Evolutionary conservation across 2,888 invertebrate genomes (phyloP).

Genomic region (Eupithecia tripunctaria): DNA sequence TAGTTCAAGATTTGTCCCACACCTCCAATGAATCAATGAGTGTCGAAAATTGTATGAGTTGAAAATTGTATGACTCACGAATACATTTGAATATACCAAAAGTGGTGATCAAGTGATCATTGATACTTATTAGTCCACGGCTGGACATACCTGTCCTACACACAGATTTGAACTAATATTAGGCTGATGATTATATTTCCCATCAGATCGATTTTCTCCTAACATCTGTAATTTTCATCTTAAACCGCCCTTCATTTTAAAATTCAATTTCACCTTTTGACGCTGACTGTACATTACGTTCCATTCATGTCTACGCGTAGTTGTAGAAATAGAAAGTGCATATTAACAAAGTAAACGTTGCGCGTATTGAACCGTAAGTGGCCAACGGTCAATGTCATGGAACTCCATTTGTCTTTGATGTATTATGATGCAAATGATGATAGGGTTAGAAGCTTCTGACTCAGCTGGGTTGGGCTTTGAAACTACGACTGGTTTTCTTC

Average conservation of each 20-base stretch:
- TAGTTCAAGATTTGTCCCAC: too few relatives aligned
- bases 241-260: neutral
- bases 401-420: constrained; percentile 15
- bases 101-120: too few relatives aligned
- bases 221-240: neutral
- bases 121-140: too few relatives aligned
- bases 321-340: constrained; percentile 43
- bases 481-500: neutral
- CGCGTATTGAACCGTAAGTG: constrained; percentile 22
- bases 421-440: constrained; percentile 9
- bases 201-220: too few relatives aligned
- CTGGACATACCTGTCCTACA: too few relatives aligned
- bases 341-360: constrained; percentile 31
- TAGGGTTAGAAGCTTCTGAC: neutral
- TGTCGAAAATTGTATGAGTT: too few relatives aligned
- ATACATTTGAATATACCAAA: too few relatives aligned
- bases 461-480: constrained; percentile 3
- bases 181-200: too few relatives aligned
- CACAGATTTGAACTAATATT: too few relatives aligned
- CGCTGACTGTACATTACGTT: neutral
- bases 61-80: too few relatives aligned
- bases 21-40: too few relatives aligned
- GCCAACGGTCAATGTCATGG: constrained; percentile 30
- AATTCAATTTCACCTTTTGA: neutral
- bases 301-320: constrained; percentile 32